A percentile compares a stretch with the other conserved stretches of the same genome.
Evolutionary conservation across 2,113 vertebrate species (phyloP).

Genomic region (Sturnus vulgaris): DNA sequence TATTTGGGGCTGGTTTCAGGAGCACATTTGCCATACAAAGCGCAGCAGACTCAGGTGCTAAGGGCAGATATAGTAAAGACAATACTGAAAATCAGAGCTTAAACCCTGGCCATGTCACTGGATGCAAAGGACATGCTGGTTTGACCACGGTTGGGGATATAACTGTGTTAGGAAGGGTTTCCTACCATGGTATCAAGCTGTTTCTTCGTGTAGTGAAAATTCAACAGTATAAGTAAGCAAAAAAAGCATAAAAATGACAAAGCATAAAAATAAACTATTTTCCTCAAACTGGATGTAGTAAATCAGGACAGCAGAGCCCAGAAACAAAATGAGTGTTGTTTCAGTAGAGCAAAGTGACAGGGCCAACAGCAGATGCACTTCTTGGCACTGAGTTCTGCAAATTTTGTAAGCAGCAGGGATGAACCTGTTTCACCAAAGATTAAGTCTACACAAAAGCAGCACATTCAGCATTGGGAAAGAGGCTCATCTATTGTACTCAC

Average conservation of each 20-base stretch:
- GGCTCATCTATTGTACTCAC: slow-evolving; percentile 56
- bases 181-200: not conserved
- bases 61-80: not conserved
- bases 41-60: not conserved
- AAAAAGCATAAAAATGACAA: not conserved
- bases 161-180: not conserved
- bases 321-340: slow-evolving; percentile 55
- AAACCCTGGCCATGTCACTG: not conserved
- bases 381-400: slow-evolving; percentile 47
- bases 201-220: not conserved
- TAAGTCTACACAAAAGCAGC: slow-evolving; percentile 51
- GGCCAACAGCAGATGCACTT: slow-evolving; percentile 71
- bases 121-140: not conserved
- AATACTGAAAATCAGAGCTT: not conserved
- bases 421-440: slow-evolving; percentile 62
- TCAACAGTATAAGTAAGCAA: not conserved
- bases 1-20: not conserved
- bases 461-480: slow-evolving; percentile 44
- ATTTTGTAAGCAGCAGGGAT: slow-evolving; percentile 63
- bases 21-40: accelerated
- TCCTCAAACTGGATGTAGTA: slow-evolving; percentile 35
- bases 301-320: slow-evolving; percentile 41
- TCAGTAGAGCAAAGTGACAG: slow-evolving; percentile 61
- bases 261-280: slow-evolving; percentile 2
- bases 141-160: not conserved